Base-by-base conservation (phyloP, 53 echinoderm and acorn worm genomes). In the Echinarachnius parma region DNA sequence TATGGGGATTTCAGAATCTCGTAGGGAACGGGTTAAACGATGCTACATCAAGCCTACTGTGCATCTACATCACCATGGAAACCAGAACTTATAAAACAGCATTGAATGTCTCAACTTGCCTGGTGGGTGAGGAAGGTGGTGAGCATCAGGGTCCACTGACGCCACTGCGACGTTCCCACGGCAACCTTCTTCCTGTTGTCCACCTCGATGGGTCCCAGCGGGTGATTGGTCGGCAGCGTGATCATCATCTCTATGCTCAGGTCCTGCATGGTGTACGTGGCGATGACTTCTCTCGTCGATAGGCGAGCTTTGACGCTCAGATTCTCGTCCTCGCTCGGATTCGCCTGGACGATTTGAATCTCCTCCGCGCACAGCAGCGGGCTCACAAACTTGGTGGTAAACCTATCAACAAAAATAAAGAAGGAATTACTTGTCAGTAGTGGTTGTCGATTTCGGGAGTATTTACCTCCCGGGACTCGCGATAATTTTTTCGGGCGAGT, bases 91-190 rank as follows among this genome's bases (percentile, higher is more conserved):
- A n/a, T n/a, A n/a, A n/a, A n/a, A n/a, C n/a, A n/a, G n/a, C n/a
- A n/a, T n/a, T n/a, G n/a, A n/a, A n/a, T n/a, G n/a, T n/a, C n/a
- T n/a, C n/a, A n/a, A n/a, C n/a, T n/a, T n/a, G 92, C 98, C 92
- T 98, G 98, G 55, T 98, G 88, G 9, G 85, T 85, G 5, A 98
- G 77, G 66, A 88, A 98, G 0, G 88, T 98, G 7, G 98, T 92
- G 44, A 98, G 77, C 68, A 92, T 92, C 4, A 98, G 59, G 55
- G 86, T 98, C 98, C 98, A 92, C 61, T 91, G 91, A 23, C 91
- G 57, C 98, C 98, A 98, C 83, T 98, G 98, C 9, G 91, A 82
- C 14, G 91, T 75, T 16, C 82, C 79, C 4, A 98, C 88, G n/a
- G 91, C 98, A 20, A 98, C 84, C 45, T 86, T 82, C 61, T 80